These are phyloP conservation scores for Pseudorectes ferrugineus DNA, from an alignment of 2,113 vertebrate genomes.

Conservation along the genomic window DNA sequence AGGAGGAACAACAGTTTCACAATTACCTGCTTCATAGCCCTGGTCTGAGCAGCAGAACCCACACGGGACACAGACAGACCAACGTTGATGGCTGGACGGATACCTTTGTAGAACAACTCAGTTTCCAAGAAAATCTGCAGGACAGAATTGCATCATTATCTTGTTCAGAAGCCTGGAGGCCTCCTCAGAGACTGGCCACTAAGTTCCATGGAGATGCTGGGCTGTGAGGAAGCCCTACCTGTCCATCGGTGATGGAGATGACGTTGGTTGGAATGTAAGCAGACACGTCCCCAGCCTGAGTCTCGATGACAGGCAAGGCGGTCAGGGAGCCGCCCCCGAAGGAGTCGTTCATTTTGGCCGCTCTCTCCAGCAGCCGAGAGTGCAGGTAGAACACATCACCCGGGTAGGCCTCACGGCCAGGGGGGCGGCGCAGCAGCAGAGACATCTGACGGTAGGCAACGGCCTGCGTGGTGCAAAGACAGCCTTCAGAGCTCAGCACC, in stretches of 20 bases:
- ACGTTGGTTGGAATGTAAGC: slow-evolving; percentile 99
- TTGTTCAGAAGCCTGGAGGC: neutral
- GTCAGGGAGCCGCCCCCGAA: slow-evolving; percentile 96
- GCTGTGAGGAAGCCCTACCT: slow-evolving; percentile 67
- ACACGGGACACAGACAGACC: slow-evolving; percentile 98
- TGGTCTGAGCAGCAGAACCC: slow-evolving; percentile 97
- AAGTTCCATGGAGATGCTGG: accelerated
- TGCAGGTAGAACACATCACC: slow-evolving; percentile 98
- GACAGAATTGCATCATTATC: neutral
- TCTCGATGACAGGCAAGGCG: slow-evolving; percentile 96
- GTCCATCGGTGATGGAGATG: slow-evolving; percentile 98
- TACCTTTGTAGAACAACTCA: slow-evolving; percentile 98
- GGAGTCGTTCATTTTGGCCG: slow-evolving; percentile 97
- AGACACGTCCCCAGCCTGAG: slow-evolving; percentile 98
- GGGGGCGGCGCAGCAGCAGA: slow-evolving; percentile 93
- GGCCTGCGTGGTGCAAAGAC: slow-evolving; percentile 69
- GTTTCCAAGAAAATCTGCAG: slow-evolving; percentile 97
- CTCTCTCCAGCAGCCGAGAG: slow-evolving; percentile 95
- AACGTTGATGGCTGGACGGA: slow-evolving; percentile 96
- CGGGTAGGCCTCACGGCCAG: slow-evolving; percentile 94
- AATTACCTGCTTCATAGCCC: slow-evolving; percentile 95
- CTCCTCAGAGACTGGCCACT: neutral
- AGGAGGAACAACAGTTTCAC: neutral
- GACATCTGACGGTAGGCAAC: slow-evolving; percentile 99
- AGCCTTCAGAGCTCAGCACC: neutral